Percentiles rank a stretch among this genome's conserved stretches.
These are phyloP conservation scores for Drosophila elegans DNA, from an alignment of 1,140 invertebrate species.

Conservation along the genomic window DNA sequence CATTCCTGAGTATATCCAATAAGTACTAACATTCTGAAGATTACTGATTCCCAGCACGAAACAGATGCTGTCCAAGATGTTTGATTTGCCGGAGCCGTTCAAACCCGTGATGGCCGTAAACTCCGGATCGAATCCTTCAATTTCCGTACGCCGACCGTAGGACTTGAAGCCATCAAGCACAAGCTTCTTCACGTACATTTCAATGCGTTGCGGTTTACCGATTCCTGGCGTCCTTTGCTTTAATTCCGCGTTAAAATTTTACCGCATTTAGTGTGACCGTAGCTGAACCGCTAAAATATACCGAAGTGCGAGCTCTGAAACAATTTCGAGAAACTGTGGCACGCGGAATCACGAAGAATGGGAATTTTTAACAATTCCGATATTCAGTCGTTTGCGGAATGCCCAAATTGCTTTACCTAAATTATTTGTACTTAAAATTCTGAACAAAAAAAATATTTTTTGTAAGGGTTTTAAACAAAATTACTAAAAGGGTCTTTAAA, in stretches of 20 bases:
- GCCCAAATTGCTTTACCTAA: too few relatives aligned
- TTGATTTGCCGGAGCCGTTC: conserved; percentile 99
- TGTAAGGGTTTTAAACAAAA: too few relatives aligned
- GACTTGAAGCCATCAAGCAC: conserved; percentile 99
- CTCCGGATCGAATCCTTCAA: conserved; percentile 96
- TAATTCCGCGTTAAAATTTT: conserved; percentile 34
- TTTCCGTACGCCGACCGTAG: conserved; percentile 96
- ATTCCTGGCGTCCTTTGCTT: conserved; percentile 1
- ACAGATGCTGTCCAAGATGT: conserved; percentile 99
- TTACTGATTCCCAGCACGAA: conserved; percentile 99
- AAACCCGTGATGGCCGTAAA: conserved; percentile 99
- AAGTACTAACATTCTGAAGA: conserved; percentile 91
- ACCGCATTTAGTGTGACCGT: conserved; percentile 46
- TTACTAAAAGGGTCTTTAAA: too few relatives aligned
- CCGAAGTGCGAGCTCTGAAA: background rate
- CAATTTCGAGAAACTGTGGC: too few relatives aligned
- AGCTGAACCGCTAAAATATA: background rate
- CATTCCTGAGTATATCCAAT: background rate
- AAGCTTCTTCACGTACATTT: conserved; percentile 98
- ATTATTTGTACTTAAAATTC: too few relatives aligned
- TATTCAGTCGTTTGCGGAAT: too few relatives aligned
- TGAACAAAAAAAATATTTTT: too few relatives aligned
- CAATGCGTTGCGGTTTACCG: background rate
- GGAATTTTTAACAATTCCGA: too few relatives aligned
- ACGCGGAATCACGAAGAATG: too few relatives aligned